A percentile compares a stretch with the other conserved stretches of the same genome.
Conservation (phyloP, 2,113 vertebrate genomes). For the Poecile atricapillus region DNA sequence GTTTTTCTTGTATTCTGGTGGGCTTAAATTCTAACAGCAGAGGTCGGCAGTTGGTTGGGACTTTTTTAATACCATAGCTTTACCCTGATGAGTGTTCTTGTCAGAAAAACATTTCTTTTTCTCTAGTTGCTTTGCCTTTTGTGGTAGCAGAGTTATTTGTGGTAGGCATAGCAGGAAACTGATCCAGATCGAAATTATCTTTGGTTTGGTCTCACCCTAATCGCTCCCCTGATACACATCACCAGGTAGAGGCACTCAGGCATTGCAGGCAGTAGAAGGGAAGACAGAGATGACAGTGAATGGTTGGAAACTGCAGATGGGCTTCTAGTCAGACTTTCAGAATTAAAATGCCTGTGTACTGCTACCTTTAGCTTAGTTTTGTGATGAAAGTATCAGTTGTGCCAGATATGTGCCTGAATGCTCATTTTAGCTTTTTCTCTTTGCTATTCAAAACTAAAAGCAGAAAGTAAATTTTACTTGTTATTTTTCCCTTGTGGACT, state of each 20-base stretch:
- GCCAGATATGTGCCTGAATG: not conserved
- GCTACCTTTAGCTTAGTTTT: not conserved
- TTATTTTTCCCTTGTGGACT: not conserved
- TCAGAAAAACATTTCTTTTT: not conserved
- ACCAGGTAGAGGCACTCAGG: not conserved
- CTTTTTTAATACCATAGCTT: not conserved
- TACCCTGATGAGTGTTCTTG: not conserved
- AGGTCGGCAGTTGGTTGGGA: not conserved
- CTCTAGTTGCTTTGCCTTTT: not conserved
- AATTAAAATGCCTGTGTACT: not conserved
- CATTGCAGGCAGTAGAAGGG: accelerated
- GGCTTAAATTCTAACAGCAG: not conserved
- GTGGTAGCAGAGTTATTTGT: not conserved
- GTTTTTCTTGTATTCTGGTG: not conserved
- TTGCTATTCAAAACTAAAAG: not conserved
- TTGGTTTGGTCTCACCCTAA: not conserved
- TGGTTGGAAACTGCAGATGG: not conserved
- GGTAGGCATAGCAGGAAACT: not conserved
- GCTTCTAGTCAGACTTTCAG: not conserved
- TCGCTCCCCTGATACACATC: not conserved
- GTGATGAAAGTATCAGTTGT: accelerated
- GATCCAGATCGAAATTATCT: not conserved
- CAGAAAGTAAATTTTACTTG: not conserved
- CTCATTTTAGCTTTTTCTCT: not conserved
- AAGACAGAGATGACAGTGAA: not conserved